phyloP scores from a whole-genome alignment of 2,797 vertebrate species.

The Amphiprion clarkii region DNA sequence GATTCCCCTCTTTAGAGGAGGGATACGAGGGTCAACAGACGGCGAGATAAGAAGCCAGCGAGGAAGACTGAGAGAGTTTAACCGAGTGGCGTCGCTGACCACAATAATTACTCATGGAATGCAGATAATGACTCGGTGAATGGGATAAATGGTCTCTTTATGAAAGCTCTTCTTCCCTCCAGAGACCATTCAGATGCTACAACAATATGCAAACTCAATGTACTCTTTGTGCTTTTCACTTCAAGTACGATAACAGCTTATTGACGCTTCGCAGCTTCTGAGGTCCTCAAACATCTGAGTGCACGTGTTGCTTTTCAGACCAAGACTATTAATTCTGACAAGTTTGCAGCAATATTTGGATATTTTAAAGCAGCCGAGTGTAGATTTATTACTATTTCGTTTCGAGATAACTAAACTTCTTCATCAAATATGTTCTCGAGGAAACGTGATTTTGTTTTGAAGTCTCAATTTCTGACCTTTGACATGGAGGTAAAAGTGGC shows the following conservation, averaged over 20 bases:
- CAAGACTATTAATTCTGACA: not conserved
- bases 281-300: not conserved
- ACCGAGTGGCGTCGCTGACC: not conserved
- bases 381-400: too few species aligned
- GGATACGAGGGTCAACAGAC: constrained; percentile 6
- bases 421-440: too few species aligned
- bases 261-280: not conserved
- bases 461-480: too few species aligned
- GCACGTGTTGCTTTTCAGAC: too few species aligned
- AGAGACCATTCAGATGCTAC: not conserved
- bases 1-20: constrained; percentile 18
- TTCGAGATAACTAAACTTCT: too few species aligned
- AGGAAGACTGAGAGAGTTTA: constrained; percentile 1
- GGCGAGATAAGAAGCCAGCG: not conserved
- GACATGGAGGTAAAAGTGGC: too few species aligned
- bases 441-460: too few species aligned
- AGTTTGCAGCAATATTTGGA: not conserved
- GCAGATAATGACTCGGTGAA: constrained; percentile 15
- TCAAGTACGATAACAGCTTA: not conserved
- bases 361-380: not conserved
- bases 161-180: not conserved
- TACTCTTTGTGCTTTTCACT: not conserved
- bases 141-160: constrained; percentile 2
- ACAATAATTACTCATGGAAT: not conserved
- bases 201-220: not conserved